A percentile compares a stretch with the other conserved stretches of the same genome.
phyloP scores from a whole-genome alignment of 1,140 invertebrate species.

The Drosophila melanica region DNA sequence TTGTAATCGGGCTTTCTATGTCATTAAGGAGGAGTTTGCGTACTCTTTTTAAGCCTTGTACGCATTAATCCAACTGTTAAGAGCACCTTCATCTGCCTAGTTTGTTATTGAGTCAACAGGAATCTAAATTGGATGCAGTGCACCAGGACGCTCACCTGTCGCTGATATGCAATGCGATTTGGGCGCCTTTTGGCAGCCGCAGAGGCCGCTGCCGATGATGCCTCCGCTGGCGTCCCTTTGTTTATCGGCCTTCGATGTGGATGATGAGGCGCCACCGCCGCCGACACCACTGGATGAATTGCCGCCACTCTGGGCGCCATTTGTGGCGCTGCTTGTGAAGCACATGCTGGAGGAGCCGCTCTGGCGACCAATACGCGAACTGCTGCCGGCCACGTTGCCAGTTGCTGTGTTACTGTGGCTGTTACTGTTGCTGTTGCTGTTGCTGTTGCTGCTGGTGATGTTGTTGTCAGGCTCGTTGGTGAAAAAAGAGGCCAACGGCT shows the following conservation, averaged over 20 bases:
- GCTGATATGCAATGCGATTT: slow-evolving; percentile 84
- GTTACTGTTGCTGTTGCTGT: slow-evolving; percentile 17
- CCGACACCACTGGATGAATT: slow-evolving; percentile 2
- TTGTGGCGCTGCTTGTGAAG: slow-evolving; percentile 39
- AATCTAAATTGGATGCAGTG: no score
- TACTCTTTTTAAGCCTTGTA: no score
- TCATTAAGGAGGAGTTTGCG: no score
- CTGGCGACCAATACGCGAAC: slow-evolving; percentile 40
- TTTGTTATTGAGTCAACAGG: no score
- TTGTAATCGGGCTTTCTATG: no score
- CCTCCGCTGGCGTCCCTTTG: slow-evolving; percentile 43
- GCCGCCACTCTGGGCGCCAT: slow-evolving; percentile 31
- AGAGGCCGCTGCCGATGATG: slow-evolving; percentile 52
- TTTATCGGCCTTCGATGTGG: slow-evolving; percentile 56
- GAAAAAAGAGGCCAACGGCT: slow-evolving; percentile 71
- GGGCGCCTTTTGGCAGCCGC: slow-evolving; percentile 81
- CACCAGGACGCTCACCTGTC: slow-evolving; percentile 65
- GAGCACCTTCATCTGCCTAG: no score
- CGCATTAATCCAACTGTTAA: no score
- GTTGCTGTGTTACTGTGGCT: slow-evolving; percentile 21
- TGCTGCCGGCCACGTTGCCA: slow-evolving; percentile 22
- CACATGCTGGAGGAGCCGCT: slow-evolving; percentile 29
- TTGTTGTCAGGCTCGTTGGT: slow-evolving; percentile 37
- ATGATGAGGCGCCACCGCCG: slow-evolving; percentile 2
- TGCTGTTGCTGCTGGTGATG: slow-evolving; percentile 40